Conservation (phyloP, 2,888 invertebrate genomes). For the Ectemnius cavifrons region DNA sequence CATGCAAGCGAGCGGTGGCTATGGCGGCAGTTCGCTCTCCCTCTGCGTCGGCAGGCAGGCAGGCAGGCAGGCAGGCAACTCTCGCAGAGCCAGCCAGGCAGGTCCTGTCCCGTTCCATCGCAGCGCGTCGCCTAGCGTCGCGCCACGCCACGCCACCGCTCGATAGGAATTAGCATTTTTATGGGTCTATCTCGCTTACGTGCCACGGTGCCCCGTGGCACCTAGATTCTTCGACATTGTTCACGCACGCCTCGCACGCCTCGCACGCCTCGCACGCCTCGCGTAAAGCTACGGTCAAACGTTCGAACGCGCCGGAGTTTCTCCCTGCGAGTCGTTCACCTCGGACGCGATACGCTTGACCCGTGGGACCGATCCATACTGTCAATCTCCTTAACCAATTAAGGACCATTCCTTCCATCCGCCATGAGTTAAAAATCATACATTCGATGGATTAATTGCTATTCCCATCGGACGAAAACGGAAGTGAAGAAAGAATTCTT, state of each 20-base stretch:
- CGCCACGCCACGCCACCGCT: conserved; percentile 65
- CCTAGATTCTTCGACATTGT: conserved; percentile 72
- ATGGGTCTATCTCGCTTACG: conserved; percentile 78
- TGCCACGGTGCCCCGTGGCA: conserved; percentile 71
- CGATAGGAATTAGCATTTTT: conserved; percentile 78
- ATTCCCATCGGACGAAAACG: too few species aligned
- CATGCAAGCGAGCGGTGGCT: conserved; percentile 72
- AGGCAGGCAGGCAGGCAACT: neutral
- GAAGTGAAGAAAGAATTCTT: too few species aligned
- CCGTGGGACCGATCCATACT: neutral
- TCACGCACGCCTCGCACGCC: conserved; percentile 61
- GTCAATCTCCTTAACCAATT: too few species aligned
- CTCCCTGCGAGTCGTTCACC: conserved; percentile 36
- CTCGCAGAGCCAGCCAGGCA: conserved; percentile 44
- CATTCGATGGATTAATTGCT: too few species aligned
- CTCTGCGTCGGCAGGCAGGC: conserved; percentile 47
- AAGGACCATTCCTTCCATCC: too few species aligned
- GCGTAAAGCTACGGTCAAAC: conserved; percentile 37
- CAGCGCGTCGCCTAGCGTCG: conserved; percentile 3
- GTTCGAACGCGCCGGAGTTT: conserved; percentile 22
- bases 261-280: conserved; percentile 43
- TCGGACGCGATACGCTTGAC: conserved; percentile 11
- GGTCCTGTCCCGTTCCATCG: conserved; percentile 17
- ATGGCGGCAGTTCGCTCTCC: conserved; percentile 58
- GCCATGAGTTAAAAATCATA: too few species aligned